phyloP scores from a whole-genome alignment of 2,888 invertebrate species.

The Cosmia trapezina region DNA sequence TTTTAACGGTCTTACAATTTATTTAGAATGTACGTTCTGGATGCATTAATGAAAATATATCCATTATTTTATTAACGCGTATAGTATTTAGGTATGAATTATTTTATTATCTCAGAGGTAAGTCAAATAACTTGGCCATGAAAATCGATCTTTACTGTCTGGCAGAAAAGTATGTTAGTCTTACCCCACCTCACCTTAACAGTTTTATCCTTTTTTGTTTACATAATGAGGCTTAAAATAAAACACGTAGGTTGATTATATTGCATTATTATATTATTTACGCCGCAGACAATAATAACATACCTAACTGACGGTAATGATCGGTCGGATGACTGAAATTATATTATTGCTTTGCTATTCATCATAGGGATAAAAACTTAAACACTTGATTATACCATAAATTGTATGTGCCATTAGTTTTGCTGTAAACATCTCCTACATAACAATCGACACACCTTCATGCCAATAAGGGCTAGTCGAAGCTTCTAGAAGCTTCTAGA shows the following conservation, averaged over 20 bases:
- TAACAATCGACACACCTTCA: neutral
- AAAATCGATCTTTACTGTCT: too few species aligned
- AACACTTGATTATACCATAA: constrained; percentile 36
- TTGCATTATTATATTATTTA: neutral
- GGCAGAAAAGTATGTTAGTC: too few species aligned
- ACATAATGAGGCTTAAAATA: neutral
- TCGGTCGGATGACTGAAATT: constrained; percentile 19
- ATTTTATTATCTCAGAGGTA: too few species aligned
- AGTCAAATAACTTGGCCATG: too few species aligned
- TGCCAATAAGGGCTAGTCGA: too few species aligned
- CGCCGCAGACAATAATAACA: constrained; percentile 15
- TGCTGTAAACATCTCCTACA: neutral
- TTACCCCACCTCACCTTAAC: too few species aligned
- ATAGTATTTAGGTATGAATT: too few species aligned
- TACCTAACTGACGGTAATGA: neutral
- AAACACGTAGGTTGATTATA: neutral
- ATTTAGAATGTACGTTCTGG: too few species aligned
- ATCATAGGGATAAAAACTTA: constrained; percentile 21
- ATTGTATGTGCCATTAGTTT: constrained; percentile 8
- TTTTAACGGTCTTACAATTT: too few species aligned
- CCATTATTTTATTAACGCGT: too few species aligned
- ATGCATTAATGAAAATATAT: too few species aligned
- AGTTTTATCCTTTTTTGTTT: constrained; percentile 1
- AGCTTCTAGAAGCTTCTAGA: too few species aligned
- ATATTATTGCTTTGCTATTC: constrained; percentile 24